Percentiles rank a stretch among this genome's conserved stretches.
These are phyloP conservation scores for Penaeus monodon DNA, from an alignment of 2,888 invertebrate species.

Conservation along the genomic window DNA sequence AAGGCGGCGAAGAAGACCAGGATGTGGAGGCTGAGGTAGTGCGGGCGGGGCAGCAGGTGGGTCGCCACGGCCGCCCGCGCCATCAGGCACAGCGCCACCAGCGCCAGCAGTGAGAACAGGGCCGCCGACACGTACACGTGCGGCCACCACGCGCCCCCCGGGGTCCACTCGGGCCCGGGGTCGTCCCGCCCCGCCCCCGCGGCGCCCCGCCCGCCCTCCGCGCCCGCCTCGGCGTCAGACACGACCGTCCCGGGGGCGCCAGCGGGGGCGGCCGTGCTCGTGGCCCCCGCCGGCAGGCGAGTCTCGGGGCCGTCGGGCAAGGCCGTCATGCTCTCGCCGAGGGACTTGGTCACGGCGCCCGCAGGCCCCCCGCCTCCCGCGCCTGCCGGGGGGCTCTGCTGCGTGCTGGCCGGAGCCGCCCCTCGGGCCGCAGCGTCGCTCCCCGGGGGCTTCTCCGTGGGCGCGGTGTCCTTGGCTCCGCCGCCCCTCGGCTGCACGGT, in stretches of 20 bases:
- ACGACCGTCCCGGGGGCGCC: slow-evolving; percentile 1
- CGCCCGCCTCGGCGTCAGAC: slow-evolving; percentile 20
- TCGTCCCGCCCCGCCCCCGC: background rate
- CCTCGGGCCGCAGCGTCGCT: background rate
- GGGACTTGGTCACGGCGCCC: background rate
- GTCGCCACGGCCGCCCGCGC: slow-evolving; percentile 32
- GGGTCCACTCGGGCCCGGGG: background rate
- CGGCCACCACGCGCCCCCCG: slow-evolving; percentile 28
- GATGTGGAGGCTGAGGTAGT: slow-evolving; percentile 37
- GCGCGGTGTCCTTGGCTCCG: background rate
- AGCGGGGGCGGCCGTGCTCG: no score
- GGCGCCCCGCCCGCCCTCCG: slow-evolving; percentile 8
- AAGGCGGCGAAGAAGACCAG: slow-evolving; percentile 32
- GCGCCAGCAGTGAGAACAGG: slow-evolving; percentile 18
- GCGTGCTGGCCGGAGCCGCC: background rate
- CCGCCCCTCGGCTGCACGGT: background rate
- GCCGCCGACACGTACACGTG: slow-evolving; percentile 38
- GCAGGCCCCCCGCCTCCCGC: background rate
- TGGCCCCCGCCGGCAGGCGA: no score
- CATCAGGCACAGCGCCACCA: slow-evolving; percentile 37
- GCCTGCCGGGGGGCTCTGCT: background rate
- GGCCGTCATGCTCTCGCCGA: background rate
- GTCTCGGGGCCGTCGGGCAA: slow-evolving; percentile 1
- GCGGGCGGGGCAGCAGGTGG: slow-evolving; percentile 33
- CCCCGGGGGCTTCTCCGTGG: background rate